Percentiles rank a stretch among this genome's conserved stretches.
phyloP scores from a whole-genome alignment of 2,888 invertebrate species.

The Bembecia ichneumoniformis region DNA sequence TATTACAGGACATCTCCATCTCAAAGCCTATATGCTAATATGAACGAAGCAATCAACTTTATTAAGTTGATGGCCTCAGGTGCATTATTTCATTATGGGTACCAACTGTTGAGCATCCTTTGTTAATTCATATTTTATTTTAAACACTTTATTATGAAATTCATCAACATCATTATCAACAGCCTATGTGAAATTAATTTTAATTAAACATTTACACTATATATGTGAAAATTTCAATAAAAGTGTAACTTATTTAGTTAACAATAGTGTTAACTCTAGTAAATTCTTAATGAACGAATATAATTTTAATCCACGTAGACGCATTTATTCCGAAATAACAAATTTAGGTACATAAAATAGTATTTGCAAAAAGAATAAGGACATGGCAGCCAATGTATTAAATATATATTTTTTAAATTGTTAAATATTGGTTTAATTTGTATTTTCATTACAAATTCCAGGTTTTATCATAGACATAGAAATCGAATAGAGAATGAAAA shows the following conservation, averaged over 20 bases:
- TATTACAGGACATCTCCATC: constrained; percentile 40
- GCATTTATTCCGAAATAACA: too few relatives aligned
- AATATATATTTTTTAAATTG: too few relatives aligned
- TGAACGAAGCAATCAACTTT: constrained; percentile 27
- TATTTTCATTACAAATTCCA: too few relatives aligned
- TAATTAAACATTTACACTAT: background rate
- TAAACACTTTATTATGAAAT: too few relatives aligned
- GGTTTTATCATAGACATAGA: too few relatives aligned
- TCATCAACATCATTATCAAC: too few relatives aligned
- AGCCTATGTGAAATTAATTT: too few relatives aligned
- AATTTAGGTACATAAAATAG: too few relatives aligned
- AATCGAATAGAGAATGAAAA: too few relatives aligned
- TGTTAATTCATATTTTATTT: background rate
- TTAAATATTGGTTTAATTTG: too few relatives aligned
- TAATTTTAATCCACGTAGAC: background rate
- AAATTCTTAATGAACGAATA: background rate
- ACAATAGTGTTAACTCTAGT: background rate
- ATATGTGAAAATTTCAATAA: background rate
- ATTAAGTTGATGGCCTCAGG: constrained; percentile 20
- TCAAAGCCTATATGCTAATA: constrained; percentile 34
- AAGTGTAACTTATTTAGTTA: background rate
- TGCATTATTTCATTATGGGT: constrained; percentile 8
- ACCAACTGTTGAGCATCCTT: background rate
- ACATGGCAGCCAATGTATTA: too few relatives aligned
- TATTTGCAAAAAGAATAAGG: too few relatives aligned